Evolutionary conservation across 2,888 invertebrate genomes (phyloP).

Genomic region (Caenorhabditis becei): DNA sequence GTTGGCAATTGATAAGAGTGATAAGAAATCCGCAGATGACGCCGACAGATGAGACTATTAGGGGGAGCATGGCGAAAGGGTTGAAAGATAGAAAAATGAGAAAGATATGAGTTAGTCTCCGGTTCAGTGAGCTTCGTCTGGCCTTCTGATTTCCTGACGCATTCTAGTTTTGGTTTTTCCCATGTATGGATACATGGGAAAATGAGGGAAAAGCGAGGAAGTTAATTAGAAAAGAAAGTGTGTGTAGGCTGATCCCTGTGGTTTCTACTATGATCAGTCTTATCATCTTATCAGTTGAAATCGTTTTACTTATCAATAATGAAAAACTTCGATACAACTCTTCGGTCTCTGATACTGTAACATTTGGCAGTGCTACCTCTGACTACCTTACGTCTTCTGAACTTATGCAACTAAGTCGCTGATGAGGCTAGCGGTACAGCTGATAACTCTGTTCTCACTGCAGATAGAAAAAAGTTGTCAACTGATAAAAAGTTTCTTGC

Average conservation of each 20-base stretch:
- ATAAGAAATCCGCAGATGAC: slow-evolving; percentile 27
- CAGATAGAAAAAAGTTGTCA: too few species aligned
- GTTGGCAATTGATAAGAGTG: slow-evolving; percentile 17
- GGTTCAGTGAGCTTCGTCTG: neutral
- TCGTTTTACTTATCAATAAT: too few species aligned
- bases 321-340: too few species aligned
- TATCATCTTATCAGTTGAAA: too few species aligned
- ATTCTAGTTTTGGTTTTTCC: neutral
- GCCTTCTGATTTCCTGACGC: slow-evolving; percentile 1
- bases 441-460: too few species aligned
- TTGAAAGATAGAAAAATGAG: neutral
- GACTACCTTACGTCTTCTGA: too few species aligned
- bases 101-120: neutral
- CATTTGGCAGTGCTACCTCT: too few species aligned
- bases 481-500: too few species aligned
- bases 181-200: neutral
- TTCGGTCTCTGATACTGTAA: too few species aligned
- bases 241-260: neutral
- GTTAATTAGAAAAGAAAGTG: neutral
- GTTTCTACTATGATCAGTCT: too few species aligned
- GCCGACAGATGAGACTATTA: slow-evolving; percentile 29
- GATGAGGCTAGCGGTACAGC: too few species aligned
- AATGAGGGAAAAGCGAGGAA: neutral
- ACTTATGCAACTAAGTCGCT: too few species aligned
- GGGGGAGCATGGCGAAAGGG: slow-evolving; percentile 15